A percentile compares a stretch with the other conserved stretches of the same genome.
These are phyloP conservation scores for Heterotis niloticus DNA, from an alignment of 2,113 vertebrate genomes.

Conservation along the genomic window DNA sequence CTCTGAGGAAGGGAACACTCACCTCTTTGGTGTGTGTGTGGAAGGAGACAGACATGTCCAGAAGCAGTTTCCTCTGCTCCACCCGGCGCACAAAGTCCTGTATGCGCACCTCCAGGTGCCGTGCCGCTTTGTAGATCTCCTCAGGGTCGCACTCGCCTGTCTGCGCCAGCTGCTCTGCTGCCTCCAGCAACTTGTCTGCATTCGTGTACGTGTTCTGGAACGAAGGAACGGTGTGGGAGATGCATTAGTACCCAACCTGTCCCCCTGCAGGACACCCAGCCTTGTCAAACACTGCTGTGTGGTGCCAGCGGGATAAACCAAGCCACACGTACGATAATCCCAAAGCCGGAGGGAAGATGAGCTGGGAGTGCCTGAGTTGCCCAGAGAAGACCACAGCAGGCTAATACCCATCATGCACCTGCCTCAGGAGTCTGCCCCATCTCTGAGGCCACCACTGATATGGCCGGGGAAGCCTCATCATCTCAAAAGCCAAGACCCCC, in stretches of 20 bases:
- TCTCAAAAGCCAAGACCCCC: neutral
- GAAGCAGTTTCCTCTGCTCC: conserved; percentile 80
- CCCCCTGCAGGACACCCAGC: neutral
- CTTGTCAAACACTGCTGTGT: neutral
- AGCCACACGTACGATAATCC: no score
- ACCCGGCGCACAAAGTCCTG: conserved; percentile 84
- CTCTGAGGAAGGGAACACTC: conserved; percentile 26
- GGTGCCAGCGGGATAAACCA: no score
- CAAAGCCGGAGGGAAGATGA: no score
- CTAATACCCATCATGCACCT: neutral
- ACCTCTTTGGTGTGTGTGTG: conserved; percentile 89
- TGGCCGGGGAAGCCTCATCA: neutral
- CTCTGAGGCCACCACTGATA: neutral
- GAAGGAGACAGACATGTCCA: conserved; percentile 87
- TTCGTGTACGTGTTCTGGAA: conserved; percentile 83
- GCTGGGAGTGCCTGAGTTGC: no score
- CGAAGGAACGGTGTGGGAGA: no score
- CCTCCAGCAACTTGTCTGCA: conserved; percentile 84
- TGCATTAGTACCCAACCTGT: neutral
- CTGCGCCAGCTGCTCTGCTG: conserved; percentile 82
- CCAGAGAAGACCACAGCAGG: no score
- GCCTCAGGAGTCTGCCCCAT: neutral
- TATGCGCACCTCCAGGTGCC: conserved; percentile 83
- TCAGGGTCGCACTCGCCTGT: conserved; percentile 87
- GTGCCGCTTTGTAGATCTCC: conserved; percentile 84